phyloP scores from a whole-genome alignment of 2,888 invertebrate species.

The Dysmachus trigonus region DNA sequence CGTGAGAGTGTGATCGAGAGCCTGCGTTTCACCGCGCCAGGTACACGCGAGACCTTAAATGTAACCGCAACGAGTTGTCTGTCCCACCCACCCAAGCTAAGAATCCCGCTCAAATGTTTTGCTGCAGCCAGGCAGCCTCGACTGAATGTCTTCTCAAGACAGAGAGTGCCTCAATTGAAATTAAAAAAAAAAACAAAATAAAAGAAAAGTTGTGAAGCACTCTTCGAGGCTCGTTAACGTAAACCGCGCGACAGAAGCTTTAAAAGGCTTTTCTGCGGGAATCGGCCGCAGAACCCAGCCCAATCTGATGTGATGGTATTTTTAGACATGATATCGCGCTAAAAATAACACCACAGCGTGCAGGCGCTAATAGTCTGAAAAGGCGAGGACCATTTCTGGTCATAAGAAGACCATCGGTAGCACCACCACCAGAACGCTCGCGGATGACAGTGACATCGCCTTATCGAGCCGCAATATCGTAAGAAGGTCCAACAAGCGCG shows the following conservation, averaged over 20 bases:
- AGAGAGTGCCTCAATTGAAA: background rate
- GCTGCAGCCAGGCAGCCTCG: background rate
- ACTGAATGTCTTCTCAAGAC: background rate
- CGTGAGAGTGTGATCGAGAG: background rate
- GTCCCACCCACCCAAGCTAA: constrained; percentile 17
- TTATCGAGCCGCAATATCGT: background rate
- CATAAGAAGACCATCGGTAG: background rate
- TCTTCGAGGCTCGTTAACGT: background rate
- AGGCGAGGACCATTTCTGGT: constrained; percentile 5
- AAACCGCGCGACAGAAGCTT: background rate
- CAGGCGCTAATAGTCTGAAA: background rate
- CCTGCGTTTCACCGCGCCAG: background rate
- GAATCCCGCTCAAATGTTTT: background rate
- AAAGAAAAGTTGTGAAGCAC: background rate
- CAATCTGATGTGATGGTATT: background rate
- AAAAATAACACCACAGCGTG: background rate
- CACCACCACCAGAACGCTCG: background rate
- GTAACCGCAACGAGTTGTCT: background rate
- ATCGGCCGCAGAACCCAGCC: background rate
- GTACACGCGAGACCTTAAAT: constrained; percentile 26
- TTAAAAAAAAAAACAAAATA: background rate
- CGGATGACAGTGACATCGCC: background rate
- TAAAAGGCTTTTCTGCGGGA: constrained; percentile 1
- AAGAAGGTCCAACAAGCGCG: background rate
- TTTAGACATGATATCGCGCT: constrained; percentile 26